These are phyloP conservation scores for Ceuthmochares aereus DNA, from an alignment of 2,113 vertebrate species.

Conservation along the genomic window DNA sequence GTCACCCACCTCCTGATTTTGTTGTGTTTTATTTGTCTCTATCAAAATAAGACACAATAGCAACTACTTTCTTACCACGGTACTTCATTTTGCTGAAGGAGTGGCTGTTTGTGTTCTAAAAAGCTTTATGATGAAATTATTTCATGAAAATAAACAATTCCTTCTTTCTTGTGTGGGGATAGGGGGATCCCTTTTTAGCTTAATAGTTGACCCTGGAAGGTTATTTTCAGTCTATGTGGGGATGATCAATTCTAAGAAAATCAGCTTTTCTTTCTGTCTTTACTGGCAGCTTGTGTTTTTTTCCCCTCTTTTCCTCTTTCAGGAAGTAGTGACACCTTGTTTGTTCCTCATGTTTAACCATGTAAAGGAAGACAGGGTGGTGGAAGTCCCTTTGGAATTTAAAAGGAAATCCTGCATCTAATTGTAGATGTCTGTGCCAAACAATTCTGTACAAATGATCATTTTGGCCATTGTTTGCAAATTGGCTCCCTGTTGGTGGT, in stretches of 20 bases:
- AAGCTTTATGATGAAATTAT: background rate
- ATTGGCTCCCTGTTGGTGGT: background rate
- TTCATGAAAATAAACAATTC: background rate
- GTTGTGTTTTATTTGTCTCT: background rate
- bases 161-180: background rate
- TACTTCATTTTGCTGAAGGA: background rate
- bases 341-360: slow-evolving; percentile 29
- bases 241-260: background rate
- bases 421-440: slow-evolving; percentile 35
- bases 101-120: background rate
- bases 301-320: slow-evolving; percentile 4
- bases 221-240: background rate
- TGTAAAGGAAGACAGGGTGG: slow-evolving; percentile 39
- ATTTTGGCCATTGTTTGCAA: slow-evolving; percentile 39
- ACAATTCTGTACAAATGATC: background rate
- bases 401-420: slow-evolving; percentile 60
- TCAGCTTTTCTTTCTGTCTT: background rate
- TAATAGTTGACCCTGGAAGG: background rate
- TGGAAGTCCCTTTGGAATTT: slow-evolving; percentile 43
- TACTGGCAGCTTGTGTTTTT: background rate
- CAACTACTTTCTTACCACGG: background rate
- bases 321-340: slow-evolving; percentile 35
- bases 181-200: background rate
- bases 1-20: background rate
- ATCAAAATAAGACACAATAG: background rate